Base-by-base conservation (phyloP, 2,797 vertebrate genomes). In the Hybognathus amarus region DNA sequence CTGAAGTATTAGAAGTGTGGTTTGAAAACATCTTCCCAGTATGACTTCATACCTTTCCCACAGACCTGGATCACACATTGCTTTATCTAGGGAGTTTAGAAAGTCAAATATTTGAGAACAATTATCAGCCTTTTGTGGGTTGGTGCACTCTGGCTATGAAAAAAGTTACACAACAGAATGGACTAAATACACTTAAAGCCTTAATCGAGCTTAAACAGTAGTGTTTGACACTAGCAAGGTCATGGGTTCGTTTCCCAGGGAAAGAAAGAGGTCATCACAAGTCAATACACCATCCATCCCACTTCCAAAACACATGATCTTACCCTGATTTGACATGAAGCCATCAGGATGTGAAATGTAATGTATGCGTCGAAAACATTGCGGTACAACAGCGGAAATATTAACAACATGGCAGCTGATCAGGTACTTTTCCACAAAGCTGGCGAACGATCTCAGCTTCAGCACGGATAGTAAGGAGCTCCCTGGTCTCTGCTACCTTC, bases 41-140 rank as follows among this genome's bases (percentile, higher is more conserved):
- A 24, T 40, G 47, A 67, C 30, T 50, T 50, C n/a, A 66, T 63
- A 36, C 15, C 15, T 76, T 54, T 66, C 61, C n/a, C 61, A 64
- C 63, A 27, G 17, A 83, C 20, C 61, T 50, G 69, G 8, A 82
- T 52, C 42, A 74, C 11, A n/a, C 11, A 13, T 36, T 45, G 50
- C 27, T 47, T 47, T 24, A 54, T 45, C 68, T 20, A 61, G 54
- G 67, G 40, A 47, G 38, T 61, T 61, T 30, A 71, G 54, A 81
- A 69, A 80, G 52, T 59, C 67, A 70, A 71, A 80, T 47, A 80
- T 71, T 71, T 80, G 67, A 33, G 40, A 52, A 66, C 24, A 36
- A 78, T 36, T 52, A 50, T 45, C 61, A 30, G 12, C 50, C 27
- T 22, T 77, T 63, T 33, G 40, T 50, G 42, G 27, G 42, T 50